Conservation (phyloP, 2,113 vertebrate genomes). For the Caranx melampygus region DNA sequence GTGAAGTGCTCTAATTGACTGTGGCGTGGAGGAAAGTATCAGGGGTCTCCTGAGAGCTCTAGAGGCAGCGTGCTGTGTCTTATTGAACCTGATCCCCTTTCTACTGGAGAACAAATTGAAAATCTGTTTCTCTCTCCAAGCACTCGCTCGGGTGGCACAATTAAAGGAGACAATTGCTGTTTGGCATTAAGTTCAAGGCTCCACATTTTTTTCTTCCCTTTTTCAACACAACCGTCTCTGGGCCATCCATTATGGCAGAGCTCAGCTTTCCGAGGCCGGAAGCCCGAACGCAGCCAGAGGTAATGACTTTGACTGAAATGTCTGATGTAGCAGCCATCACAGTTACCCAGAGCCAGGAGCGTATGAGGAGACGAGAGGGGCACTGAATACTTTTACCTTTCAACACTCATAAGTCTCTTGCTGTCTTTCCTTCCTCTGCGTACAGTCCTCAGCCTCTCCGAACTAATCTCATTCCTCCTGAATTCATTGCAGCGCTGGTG, state of each 20-base stretch:
- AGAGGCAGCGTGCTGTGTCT: conserved; percentile 67
- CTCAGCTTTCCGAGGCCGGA: conserved; percentile 16
- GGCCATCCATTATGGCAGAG: conserved; percentile 60
- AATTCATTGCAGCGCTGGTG: conserved; percentile 61
- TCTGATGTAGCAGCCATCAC: conserved; percentile 57
- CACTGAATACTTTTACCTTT: conserved; percentile 39
- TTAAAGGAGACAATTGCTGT: conserved; percentile 82
- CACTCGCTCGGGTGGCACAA: conserved; percentile 71
- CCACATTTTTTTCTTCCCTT: conserved; percentile 10
- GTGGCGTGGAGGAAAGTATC: conserved; percentile 44
- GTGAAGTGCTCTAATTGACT: conserved; percentile 63
- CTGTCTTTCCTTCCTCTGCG: conserved; percentile 37
- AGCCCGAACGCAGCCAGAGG: conserved; percentile 42
- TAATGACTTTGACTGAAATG: conserved; percentile 70
- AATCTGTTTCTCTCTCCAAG: conserved; percentile 80
- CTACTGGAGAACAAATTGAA: conserved; percentile 81
- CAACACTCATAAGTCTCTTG: conserved; percentile 52
- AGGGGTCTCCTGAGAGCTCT: conserved; percentile 66
- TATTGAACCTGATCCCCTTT: conserved; percentile 82
- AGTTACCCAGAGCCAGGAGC: conserved; percentile 34
- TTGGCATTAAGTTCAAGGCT: conserved; percentile 73
- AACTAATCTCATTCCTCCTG: conserved; percentile 67
- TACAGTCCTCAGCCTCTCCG: conserved; percentile 49
- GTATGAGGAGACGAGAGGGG: conserved; percentile 4
- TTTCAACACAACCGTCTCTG: conserved; percentile 51